Evolutionary conservation across 2,888 invertebrate genomes (phyloP).

Genomic region (Theristus sp.): DNA sequence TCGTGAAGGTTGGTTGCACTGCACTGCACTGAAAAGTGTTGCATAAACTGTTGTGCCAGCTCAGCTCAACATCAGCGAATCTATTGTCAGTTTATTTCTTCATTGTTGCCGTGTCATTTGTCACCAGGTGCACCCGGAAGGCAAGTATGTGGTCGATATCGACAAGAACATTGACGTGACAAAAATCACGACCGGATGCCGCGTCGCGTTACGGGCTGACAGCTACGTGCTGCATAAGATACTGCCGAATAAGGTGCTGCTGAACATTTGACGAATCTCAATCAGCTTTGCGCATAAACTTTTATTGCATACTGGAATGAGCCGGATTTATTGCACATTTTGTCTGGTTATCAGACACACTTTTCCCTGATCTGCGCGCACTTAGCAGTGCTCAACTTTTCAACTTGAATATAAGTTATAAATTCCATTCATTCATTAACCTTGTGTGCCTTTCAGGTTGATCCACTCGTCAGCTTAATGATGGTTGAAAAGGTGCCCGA

Average conservation of each 20-base stretch:
- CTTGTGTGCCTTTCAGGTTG: constrained; percentile 43
- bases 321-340: too few species aligned
- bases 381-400: too few species aligned
- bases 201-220: constrained; percentile 91
- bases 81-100: too few species aligned
- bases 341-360: too few species aligned
- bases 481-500: constrained; percentile 99
- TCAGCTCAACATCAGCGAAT: too few species aligned
- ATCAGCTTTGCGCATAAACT: too few species aligned
- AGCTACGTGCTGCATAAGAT: constrained; percentile 97
- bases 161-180: constrained; percentile 98
- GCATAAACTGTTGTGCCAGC: too few species aligned
- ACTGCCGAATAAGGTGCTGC: constrained; percentile 71
- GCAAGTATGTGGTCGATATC: constrained; percentile 95
- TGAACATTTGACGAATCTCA: too few species aligned
- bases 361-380: too few species aligned
- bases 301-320: too few species aligned
- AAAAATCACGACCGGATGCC: constrained; percentile 86
- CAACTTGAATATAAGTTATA: too few species aligned
- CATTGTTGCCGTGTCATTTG: neutral
- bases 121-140: constrained; percentile 86
- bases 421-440: neutral
- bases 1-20: constrained; percentile 53
- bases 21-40: too few species aligned
- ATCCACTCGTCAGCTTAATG: constrained; percentile 95